These are phyloP conservation scores for Apocrypta bakeri DNA, from an alignment of 1,140 invertebrate species.

Conservation along the genomic window DNA sequence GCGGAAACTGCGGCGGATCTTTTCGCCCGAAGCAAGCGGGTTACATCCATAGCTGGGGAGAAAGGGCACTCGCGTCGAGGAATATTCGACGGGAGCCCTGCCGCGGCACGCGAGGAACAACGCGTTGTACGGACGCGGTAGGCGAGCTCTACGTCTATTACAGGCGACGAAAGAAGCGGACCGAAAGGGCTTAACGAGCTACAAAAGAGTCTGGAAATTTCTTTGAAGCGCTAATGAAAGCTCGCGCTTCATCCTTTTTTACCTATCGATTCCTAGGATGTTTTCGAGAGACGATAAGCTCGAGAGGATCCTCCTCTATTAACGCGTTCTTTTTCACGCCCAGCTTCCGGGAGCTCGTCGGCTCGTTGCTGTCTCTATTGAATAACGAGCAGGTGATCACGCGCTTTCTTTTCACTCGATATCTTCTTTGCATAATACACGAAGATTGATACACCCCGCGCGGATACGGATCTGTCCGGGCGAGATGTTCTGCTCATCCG, in stretches of 20 bases:
- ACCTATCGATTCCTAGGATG: background rate
- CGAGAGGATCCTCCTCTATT: no score
- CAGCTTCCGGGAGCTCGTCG: no score
- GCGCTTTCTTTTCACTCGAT: background rate
- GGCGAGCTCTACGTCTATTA: no score
- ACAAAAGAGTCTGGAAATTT: background rate
- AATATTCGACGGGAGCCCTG: background rate
- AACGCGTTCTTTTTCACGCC: no score
- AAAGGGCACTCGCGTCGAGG: background rate
- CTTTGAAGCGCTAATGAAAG: conserved; percentile 31
- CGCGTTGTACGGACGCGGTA: no score
- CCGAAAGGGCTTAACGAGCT: conserved; percentile 38
- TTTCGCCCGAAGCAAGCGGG: background rate
- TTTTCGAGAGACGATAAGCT: background rate
- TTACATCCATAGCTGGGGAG: background rate
- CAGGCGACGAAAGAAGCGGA: background rate
- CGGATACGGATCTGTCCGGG: no score
- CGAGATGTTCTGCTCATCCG: no score
- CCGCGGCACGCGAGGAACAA: background rate
- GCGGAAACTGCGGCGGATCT: no score
- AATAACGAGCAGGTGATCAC: background rate
- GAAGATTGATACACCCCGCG: no score
- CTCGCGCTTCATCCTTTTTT: background rate
- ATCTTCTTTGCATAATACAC: no score
- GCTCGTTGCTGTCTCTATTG: no score